Base-by-base conservation (phyloP, 2,888 invertebrate species). In the Synanthedon myopaeformis region DNA sequence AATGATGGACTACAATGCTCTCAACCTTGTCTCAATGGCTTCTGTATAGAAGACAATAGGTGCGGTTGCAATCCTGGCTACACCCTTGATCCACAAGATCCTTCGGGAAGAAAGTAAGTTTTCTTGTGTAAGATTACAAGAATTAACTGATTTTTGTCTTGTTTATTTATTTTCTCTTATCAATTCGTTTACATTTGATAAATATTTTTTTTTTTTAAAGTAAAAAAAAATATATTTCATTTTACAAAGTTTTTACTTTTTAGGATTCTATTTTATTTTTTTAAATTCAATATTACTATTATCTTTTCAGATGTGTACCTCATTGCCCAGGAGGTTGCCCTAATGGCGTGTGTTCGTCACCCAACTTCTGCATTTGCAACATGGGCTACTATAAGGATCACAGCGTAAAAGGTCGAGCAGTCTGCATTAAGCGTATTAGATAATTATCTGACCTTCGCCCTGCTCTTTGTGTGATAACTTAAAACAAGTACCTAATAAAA, bases 301-400 rank as follows among this genome's bases (percentile, higher is more conserved):
- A 8, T 10, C 8, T 45, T 49, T 49, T 13, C 65, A 86, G 89
- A 53, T 92, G 92, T 60, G 62, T 88, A 4, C 90, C 92, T 0
- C 76, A 89, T 58, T 94, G 94, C 62, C 85, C 89, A 0, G 89
- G 89, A n/a, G 93, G 93, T 1, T 94, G 94, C 61, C 84, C 86
- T 8, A 94, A 94, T 66, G 94, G 94, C 0, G 84, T 89, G 17
- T 94, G 94, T 62, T 90, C 92, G 0, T 90, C 90, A 0, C 94
- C 94, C 0, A 91, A 93, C 72, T 89, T 91, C 65, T 94, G 94
- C 67, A 87, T 92, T 56, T 94, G 94, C 65, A 91, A 92, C 62
- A 84, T 89, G 0, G 94, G 94, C 1, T 94, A 85, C 68, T 73
- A 83, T 54, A 92, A 92, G 62, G 91, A 92, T 63, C 73, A 79